Evolutionary conservation across 2,113 vertebrate species (phyloP), one percentile per base, ranked within the genome.

Genomic region (Sterna hirundo): DNA sequence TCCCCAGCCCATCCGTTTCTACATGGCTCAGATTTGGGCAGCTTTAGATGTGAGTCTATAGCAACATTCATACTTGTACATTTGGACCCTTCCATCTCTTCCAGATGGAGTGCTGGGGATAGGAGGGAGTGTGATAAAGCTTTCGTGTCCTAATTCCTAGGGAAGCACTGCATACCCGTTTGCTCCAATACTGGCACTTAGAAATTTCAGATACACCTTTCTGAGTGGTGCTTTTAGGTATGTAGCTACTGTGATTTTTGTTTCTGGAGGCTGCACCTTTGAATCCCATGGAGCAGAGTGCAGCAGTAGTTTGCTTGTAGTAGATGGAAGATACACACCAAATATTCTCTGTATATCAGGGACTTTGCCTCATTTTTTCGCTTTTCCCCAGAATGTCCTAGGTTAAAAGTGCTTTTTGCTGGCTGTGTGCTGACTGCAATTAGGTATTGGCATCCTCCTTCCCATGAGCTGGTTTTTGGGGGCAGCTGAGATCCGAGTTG

Each of bases 141-240:
- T 34, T 87, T 32, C 14, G 9, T 18, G 5, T 17, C 40, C 32
- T 54, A 3, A 60, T 86, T 74, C 26, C 47, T 54, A 38, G 77
- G 29, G 15, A 13, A 1, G 2, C 6, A 47, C 36, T 86, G 42
- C 13, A 30, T 27, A 36, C 3, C 21, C 30, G 13, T 9, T 68
- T 83, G 8, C 32, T 83, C 46, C n/a, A 55, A 10, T 6, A 27
- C 7, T 0, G 0, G 6, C 3, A 2, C 46, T 44, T 69, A 77
- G 13, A 51, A 27, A 52, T 66, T 32, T 66, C 62, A 69, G 36
- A 14, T n/a, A 6, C 13, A 36, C 11, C 29, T 62, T 70, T 58
- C 60, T 92, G 36, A 3, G 7, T 36, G 26, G 15, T 77, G 27
- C 5, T 80, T 68, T 83, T 44, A 49, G 17, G 8, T 17, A 5